A percentile compares a stretch with the other conserved stretches of the same genome.
Conservation (phyloP, 2,888 invertebrate species). For the Rhamphomyia laevipes region DNA sequence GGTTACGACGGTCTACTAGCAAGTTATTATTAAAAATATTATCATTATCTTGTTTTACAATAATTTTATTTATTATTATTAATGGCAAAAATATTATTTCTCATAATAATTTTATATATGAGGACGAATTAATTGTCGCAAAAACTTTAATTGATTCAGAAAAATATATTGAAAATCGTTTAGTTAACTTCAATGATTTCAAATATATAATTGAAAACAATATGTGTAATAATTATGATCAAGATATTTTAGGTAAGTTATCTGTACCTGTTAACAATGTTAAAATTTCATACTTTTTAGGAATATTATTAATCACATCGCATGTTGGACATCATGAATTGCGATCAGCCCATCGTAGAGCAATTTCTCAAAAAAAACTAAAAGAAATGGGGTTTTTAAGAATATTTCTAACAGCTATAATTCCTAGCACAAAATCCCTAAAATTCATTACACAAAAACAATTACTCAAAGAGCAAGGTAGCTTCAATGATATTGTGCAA, state of each 20-base stretch:
- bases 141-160: too few relatives aligned
- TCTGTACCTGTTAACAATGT: too few relatives aligned
- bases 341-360: constrained; percentile 56
- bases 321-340: constrained; percentile 60
- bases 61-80: too few relatives aligned
- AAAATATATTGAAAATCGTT: too few relatives aligned
- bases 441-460: constrained; percentile 44
- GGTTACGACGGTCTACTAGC: too few relatives aligned
- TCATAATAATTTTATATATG: too few relatives aligned
- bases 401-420: constrained; percentile 56
- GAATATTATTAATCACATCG: constrained; percentile 56
- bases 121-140: too few relatives aligned
- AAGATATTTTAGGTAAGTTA: constrained; percentile 29
- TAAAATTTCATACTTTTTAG: too few relatives aligned
- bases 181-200: constrained; percentile 28
- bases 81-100: too few relatives aligned
- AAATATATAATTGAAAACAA: constrained; percentile 25
- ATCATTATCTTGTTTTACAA: too few relatives aligned
- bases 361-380: constrained; percentile 48
- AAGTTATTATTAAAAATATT: too few relatives aligned
- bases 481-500: constrained; percentile 59
- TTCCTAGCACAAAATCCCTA: constrained; percentile 43
- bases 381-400: constrained; percentile 46
- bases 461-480: constrained; percentile 47
- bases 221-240: constrained; percentile 26